Evolutionary conservation across 2,888 invertebrate genomes (phyloP).

Genomic region (Lepidonotus clava): DNA sequence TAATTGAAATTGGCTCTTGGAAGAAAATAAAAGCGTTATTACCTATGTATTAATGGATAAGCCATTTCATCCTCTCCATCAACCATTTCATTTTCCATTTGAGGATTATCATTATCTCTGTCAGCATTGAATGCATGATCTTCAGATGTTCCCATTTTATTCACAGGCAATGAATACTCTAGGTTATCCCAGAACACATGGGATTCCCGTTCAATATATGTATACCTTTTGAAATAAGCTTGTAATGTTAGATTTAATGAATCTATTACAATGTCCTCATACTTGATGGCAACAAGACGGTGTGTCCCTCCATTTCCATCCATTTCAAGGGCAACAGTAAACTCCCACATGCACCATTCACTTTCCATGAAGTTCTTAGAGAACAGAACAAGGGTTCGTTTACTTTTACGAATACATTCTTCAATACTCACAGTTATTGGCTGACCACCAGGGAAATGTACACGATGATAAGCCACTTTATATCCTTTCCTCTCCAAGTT

Average conservation of each 20-base stretch:
- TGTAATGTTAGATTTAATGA: not conserved
- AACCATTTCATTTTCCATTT: too few relatives aligned
- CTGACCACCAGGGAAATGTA: constrained; percentile 70
- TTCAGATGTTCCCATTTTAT: constrained; percentile 11
- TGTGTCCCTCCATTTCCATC: not conserved
- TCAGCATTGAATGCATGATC: too few relatives aligned
- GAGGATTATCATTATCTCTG: too few relatives aligned
- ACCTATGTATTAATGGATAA: too few relatives aligned
- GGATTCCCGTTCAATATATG: not conserved
- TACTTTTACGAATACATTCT: constrained; percentile 91
- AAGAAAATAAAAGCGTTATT: too few relatives aligned
- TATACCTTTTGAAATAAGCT: not conserved
- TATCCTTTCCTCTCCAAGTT: constrained; percentile 7
- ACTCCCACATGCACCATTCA: constrained; percentile 94
- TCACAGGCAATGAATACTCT: not conserved
- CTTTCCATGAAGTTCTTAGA: constrained; percentile 94
- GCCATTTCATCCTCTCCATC: too few relatives aligned
- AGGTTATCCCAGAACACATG: not conserved
- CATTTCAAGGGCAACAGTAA: constrained; percentile 88
- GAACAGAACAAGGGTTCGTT: constrained; percentile 91
- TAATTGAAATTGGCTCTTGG: too few relatives aligned
- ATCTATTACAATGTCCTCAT: not conserved
- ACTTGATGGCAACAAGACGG: not conserved
- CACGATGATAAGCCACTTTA: constrained; percentile 3
- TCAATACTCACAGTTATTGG: constrained; percentile 91